These are phyloP conservation scores for Scartelaos histophorus DNA, from an alignment of 2,113 vertebrate genomes.

Conservation along the genomic window DNA sequence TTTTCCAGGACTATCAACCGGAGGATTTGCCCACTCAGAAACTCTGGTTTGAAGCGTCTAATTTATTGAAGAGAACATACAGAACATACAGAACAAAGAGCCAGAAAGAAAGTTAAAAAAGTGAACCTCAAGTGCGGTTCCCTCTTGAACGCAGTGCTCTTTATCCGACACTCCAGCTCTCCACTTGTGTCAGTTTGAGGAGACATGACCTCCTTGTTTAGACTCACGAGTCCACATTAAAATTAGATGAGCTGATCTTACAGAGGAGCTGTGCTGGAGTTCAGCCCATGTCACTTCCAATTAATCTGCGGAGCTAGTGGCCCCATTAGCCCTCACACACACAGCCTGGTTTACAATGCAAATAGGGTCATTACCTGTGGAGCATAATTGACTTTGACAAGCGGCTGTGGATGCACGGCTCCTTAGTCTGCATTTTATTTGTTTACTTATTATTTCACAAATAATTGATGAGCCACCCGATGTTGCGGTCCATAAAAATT, in stretches of 20 bases:
- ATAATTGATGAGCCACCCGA: conserved; percentile 52
- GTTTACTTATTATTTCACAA: conserved; percentile 84
- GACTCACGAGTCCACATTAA: conserved; percentile 89
- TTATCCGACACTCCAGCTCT: conserved; percentile 77
- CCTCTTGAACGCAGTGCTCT: conserved; percentile 70
- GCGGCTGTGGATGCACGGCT: conserved; percentile 63
- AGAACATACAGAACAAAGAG: neutral
- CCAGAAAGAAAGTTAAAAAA: neutral
- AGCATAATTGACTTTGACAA: conserved; percentile 95
- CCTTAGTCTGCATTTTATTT: conserved; percentile 79
- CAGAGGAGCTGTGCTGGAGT: conserved; percentile 86
- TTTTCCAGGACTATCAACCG: no score
- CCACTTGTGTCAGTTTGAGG: conserved; percentile 85
- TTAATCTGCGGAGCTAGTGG: conserved; percentile 90
- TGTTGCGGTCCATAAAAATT: conserved; percentile 4
- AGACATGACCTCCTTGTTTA: conserved; percentile 85
- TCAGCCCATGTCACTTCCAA: conserved; percentile 94
- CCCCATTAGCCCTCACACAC: conserved; percentile 92
- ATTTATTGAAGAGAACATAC: neutral
- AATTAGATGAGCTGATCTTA: conserved; percentile 90
- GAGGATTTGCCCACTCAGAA: neutral
- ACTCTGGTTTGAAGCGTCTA: neutral
- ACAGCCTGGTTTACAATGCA: conserved; percentile 88
- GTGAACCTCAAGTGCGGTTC: conserved; percentile 10
- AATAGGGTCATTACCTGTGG: conserved; percentile 93